Evolutionary conservation across 1,140 invertebrate species (phyloP), one percentile per base, ranked within the genome.

Genomic region (Zaprionus kolodkinae): DNA sequence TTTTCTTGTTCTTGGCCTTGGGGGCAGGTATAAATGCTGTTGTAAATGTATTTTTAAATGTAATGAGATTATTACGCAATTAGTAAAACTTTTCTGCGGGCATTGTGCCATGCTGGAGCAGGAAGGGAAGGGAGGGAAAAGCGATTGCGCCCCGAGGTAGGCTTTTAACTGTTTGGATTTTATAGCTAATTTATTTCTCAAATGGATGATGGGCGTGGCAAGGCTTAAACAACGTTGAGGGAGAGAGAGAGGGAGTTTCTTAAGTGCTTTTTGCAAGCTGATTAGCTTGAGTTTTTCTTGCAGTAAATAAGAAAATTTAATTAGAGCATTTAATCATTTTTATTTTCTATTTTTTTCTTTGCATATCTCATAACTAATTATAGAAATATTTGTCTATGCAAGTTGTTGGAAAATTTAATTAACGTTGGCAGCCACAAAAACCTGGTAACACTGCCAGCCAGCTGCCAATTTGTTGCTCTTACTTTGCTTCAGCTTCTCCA

Each of bases 21-120:
- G 71, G 71, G 77, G 80, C 84, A 87, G 84, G 84, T 84, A 87
- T 88, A 88, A 87, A 87, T 87, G 77, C 80, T 80, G 77, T 87
- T 89, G 85, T 88, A 89, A 88, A 88, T 88, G 85, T 88, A 89
- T 88, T 88, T 89, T 85, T 89, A 85, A 89, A 89, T 89, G 85
- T 89, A 89, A 89, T 89, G 77, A 89, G 85, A 89, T 89, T 89
- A 89, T 89, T 89, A 89, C 81, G 81, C 78, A 89, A 89, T 89
- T 89, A 89, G 85, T 85, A 62, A 73, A 85, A 79, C 62, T 88
- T 89, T 89, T 84, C 66, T 72, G 81, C 61, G 66, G 36, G 54
- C 48, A 45, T 15, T 15, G 12, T 21, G n/a, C n/a, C n/a, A n/a
- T n/a, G n/a, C n/a, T n/a, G n/a, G n/a, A n/a, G n/a, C n/a, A n/a